phyloP scores from a whole-genome alignment of 2,888 invertebrate species.

The Orthonychiurus folsomi region DNA sequence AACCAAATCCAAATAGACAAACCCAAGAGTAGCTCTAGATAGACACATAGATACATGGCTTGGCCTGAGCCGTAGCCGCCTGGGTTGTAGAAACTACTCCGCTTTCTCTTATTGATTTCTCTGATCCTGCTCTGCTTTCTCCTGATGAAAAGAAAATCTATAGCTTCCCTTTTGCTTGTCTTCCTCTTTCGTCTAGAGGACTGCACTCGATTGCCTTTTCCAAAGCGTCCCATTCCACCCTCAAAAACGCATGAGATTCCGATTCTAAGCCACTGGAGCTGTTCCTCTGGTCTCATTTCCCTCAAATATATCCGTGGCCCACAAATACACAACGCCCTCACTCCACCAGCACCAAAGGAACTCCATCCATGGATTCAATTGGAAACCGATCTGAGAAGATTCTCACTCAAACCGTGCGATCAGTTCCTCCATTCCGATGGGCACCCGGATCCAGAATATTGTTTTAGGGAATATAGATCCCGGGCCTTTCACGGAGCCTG shows the following conservation, averaged over 20 bases:
- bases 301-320: not conserved
- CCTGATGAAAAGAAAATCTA: conserved; percentile 1
- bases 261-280: too few relatives aligned
- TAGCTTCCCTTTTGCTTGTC: not conserved
- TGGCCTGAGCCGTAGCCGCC: not conserved
- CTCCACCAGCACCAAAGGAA: not conserved
- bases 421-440: not conserved
- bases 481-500: not conserved
- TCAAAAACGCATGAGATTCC: too few relatives aligned
- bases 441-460: not conserved
- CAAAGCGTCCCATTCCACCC: too few relatives aligned
- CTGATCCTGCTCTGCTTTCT: not conserved
- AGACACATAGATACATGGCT: not conserved
- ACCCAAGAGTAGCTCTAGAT: too few relatives aligned
- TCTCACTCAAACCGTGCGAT: not conserved
- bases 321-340: not conserved
- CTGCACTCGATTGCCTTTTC: not conserved
- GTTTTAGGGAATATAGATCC: not conserved
- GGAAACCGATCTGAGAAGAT: not conserved
- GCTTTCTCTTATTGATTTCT: conserved; percentile 1
- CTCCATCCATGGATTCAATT: not conserved
- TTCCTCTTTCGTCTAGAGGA: not conserved
- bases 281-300: too few relatives aligned
- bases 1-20: not conserved
- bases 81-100: not conserved